Evolutionary conservation across 2,113 vertebrate species (phyloP).

Genomic region (Scalopus aquaticus): DNA sequence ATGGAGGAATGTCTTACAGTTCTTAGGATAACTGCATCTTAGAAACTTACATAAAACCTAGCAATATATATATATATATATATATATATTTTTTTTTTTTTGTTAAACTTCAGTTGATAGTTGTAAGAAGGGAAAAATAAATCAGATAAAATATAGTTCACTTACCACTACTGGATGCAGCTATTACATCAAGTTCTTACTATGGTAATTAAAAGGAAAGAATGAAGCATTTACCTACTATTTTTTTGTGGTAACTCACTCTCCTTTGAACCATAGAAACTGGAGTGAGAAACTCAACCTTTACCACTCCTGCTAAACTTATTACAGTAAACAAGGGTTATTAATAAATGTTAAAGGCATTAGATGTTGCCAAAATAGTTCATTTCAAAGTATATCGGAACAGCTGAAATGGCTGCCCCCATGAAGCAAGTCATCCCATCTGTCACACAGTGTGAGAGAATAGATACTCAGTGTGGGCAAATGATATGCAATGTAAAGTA

Average conservation of each 20-base stretch:
- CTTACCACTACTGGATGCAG: not conserved
- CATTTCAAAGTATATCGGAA: not conserved
- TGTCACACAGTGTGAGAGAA: not conserved
- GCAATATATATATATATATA: not conserved
- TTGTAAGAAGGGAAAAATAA: not conserved
- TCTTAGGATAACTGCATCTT: not conserved
- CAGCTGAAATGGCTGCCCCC: not conserved
- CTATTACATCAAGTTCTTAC: not conserved
- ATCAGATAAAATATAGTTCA: not conserved
- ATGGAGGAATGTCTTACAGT: not conserved
- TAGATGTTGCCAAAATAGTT: not conserved
- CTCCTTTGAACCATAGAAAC: not conserved
- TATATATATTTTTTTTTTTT: too few species aligned
- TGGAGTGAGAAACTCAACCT: not conserved
- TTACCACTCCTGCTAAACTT: not conserved
- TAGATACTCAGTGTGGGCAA: not conserved
- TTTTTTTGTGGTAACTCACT: not conserved
- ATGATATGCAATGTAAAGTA: not conserved
- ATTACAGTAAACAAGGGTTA: not conserved
- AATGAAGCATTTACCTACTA: not conserved
- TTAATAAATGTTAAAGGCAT: not conserved
- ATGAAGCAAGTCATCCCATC: not conserved
- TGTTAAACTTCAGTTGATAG: not conserved
- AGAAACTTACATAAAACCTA: not conserved
- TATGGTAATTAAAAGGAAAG: not conserved